phyloP scores from a whole-genome alignment of 2,797 vertebrate species.

The Numenius phaeopus region DNA sequence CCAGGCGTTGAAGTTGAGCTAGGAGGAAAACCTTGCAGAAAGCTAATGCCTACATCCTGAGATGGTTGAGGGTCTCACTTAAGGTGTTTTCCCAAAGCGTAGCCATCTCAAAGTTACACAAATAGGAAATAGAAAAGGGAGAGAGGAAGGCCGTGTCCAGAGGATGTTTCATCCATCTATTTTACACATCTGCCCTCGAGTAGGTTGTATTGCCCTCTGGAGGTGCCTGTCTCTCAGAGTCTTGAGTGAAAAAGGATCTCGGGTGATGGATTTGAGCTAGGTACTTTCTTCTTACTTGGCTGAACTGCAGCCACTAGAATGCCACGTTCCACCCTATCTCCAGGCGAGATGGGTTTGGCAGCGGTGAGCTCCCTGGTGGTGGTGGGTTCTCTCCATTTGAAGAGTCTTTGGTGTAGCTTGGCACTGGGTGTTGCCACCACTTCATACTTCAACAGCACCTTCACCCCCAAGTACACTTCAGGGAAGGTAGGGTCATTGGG shows the following conservation, averaged over 20 bases:
- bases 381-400: neutral
- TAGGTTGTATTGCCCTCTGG: neutral
- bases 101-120: neutral
- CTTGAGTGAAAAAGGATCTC: neutral
- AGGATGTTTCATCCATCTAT: neutral
- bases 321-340: neutral
- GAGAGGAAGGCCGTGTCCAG: neutral
- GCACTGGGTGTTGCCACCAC: neutral
- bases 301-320: neutral
- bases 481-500: neutral
- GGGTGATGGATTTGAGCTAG: neutral
- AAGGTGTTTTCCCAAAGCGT: rapidly evolving
- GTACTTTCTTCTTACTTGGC: rapidly evolving
- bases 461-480: neutral
- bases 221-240: neutral
- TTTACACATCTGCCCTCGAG: neutral
- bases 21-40: neutral
- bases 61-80: neutral
- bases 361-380: neutral
- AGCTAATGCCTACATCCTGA: rapidly evolving
- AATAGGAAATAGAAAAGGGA: neutral
- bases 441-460: neutral
- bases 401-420: rapidly evolving
- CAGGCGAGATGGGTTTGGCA: neutral
- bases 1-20: neutral